Evolutionary conservation across 2,888 invertebrate species (phyloP), one percentile per base, ranked within the genome.

Genomic region (Rhynchonema sp.): DNA sequence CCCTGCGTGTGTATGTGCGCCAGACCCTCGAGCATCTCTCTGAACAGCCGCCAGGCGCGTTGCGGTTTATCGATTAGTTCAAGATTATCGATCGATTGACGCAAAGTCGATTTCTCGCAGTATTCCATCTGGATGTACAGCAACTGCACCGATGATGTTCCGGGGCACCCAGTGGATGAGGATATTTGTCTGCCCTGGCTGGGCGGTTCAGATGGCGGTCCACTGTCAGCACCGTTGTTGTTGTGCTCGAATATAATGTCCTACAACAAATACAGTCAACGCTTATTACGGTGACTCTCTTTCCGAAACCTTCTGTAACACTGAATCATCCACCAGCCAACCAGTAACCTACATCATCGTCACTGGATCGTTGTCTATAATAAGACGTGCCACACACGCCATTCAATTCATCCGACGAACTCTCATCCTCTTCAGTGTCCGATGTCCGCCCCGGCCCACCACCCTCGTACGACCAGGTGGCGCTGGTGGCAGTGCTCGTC

Each of bases 81-180:
- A 1, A 83, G 83, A 62, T 82, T 81, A 75, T 92, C 92, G 62
- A 94, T 94, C 1, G 89, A 88, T 63, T 71, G 69, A 74, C 84
- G 78, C 30, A 91, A 75, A 0, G 96, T 98, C 67, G 86, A 87
- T 70, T 90, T 92, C 72, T 94, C 94, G 74, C 98, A 98, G 74
- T 90, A 94, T 76, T 98, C 96, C 98, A 98, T 98, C 78, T 96
- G 72, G 54, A 71, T 61, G 46, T 55, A 69, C 58, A 63, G 88
- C 66, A 53, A 53, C 54, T 54, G 62, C 2, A 13, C 23, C 52
- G 25, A 13, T 22, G 46, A 46, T n/a, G n/a, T n/a, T n/a, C n/a
- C n/a, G n/a, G n/a, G n/a, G n/a, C n/a, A n/a, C n/a, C n/a, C n/a
- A n/a, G n/a, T n/a, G n/a, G n/a, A n/a, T n/a, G n/a, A n/a, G n/a